These are phyloP conservation scores for Spongia lamella DNA, from an alignment of 37 sponge, comb jelly and placozoan genomes.

Conservation along the genomic window DNA sequence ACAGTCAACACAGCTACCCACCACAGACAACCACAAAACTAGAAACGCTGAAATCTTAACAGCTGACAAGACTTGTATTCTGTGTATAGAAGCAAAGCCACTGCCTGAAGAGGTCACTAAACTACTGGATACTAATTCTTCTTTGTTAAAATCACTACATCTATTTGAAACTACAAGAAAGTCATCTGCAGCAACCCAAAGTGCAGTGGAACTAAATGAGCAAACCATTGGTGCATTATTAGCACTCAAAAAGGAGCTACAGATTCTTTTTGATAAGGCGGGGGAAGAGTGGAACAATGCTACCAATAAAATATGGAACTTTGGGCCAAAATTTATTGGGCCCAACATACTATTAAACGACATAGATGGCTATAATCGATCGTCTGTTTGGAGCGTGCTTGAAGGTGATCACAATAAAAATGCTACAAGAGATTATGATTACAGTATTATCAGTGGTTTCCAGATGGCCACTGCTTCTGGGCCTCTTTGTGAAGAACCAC, in stretches of 20 bases:
- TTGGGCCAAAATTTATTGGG: conserved; percentile 86
- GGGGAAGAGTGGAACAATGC: conserved; percentile 41
- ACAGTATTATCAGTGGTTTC: conserved; percentile 87
- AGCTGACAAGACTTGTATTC: conserved; percentile 46
- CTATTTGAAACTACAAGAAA: background rate
- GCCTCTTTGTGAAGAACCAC: conserved; percentile 97
- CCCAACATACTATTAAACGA: conserved; percentile 88
- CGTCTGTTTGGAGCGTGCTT: conserved; percentile 59
- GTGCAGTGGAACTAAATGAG: conserved; percentile 17
- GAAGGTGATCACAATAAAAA: background rate
- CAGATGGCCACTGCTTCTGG: conserved; percentile 92
- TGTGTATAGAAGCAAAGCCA: conserved; percentile 61
- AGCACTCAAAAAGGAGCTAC: conserved; percentile 36
- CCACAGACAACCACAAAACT: background rate
- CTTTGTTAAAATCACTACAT: conserved; percentile 49
- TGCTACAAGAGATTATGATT: conserved; percentile 62
- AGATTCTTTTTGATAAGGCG: conserved; percentile 25
- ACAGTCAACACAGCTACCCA: background rate
- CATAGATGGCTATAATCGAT: conserved; percentile 44
- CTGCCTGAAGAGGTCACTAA: conserved; percentile 51
- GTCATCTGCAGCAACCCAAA: background rate
- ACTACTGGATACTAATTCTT: conserved; percentile 43
- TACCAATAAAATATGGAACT: conserved; percentile 80
- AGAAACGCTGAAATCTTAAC: conserved; percentile 35
- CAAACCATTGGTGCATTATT: conserved; percentile 32